Conservation (phyloP, 2,797 vertebrate genomes). For the Crenichthys baileyi region DNA sequence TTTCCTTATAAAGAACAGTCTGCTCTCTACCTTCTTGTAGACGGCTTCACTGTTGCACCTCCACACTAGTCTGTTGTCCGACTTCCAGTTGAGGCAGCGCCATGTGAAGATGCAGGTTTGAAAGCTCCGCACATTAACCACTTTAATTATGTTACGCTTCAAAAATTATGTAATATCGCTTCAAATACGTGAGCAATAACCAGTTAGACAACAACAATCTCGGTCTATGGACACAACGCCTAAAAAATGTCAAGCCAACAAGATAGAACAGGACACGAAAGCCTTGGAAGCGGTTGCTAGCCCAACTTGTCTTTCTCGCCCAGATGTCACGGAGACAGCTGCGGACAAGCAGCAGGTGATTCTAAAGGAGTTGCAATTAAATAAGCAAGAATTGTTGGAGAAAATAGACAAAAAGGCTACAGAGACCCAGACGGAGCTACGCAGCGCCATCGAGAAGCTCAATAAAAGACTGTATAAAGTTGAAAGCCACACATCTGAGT, state of each 20-base stretch:
- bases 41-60: no score
- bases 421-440: not conserved
- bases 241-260: not conserved
- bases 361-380: not conserved
- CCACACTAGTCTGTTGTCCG: no score
- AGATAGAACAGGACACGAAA: not conserved
- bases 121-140: no score
- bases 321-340: not conserved
- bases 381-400: not conserved
- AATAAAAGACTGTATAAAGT: not conserved
- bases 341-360: not conserved
- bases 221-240: accelerated
- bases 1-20: no score
- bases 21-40: no score
- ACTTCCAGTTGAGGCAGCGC: no score
- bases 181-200: no score
- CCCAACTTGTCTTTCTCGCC: not conserved
- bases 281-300: not conserved
- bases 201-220: not conserved
- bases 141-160: no score
- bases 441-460: not conserved
- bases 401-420: not conserved
- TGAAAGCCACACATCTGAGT: not conserved
- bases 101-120: no score
- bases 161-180: no score